phyloP scores from a whole-genome alignment of 1,140 invertebrate species.

The Heliconius melpomene region DNA sequence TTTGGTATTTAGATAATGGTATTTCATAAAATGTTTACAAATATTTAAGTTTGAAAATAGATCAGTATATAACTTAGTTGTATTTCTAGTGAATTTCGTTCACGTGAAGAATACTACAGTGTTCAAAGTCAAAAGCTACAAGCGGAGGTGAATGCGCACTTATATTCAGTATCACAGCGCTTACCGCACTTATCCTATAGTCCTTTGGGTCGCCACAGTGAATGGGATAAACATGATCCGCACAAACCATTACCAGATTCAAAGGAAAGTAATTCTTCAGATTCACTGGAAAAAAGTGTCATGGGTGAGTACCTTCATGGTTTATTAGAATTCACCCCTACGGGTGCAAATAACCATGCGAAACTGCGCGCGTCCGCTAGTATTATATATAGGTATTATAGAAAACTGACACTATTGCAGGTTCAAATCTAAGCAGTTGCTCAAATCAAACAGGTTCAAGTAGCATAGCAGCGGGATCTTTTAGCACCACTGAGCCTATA shows the following conservation, averaged over 20 bases:
- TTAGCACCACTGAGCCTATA: constrained; percentile 73
- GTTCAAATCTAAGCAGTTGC: constrained; percentile 75
- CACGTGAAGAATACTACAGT: constrained; percentile 78
- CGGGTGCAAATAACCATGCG: too few relatives aligned
- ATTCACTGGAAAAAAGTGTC: constrained; percentile 79
- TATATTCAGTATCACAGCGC: constrained; percentile 78
- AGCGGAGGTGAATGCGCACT: constrained; percentile 75
- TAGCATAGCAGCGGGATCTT: constrained; percentile 72
- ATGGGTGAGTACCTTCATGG: constrained; percentile 57
- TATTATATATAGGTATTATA: too few relatives aligned
- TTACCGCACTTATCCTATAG: constrained; percentile 76
- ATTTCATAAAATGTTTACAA: neutral
- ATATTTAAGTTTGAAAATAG: neutral
- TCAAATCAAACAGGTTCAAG: constrained; percentile 74
- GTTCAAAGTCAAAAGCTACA: constrained; percentile 76
- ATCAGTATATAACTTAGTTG: neutral
- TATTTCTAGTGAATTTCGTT: constrained; percentile 73
- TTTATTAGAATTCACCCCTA: too few relatives aligned
- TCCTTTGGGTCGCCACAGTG: constrained; percentile 72
- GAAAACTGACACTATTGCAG: constrained; percentile 39
- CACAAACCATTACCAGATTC: constrained; percentile 75
- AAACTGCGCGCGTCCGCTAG: too few relatives aligned
- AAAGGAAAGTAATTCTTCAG: constrained; percentile 78
- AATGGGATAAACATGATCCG: constrained; percentile 77
- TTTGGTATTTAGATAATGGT: neutral